Conservation (phyloP, 2,797 vertebrate species). For the Synanceia verrucosa region DNA sequence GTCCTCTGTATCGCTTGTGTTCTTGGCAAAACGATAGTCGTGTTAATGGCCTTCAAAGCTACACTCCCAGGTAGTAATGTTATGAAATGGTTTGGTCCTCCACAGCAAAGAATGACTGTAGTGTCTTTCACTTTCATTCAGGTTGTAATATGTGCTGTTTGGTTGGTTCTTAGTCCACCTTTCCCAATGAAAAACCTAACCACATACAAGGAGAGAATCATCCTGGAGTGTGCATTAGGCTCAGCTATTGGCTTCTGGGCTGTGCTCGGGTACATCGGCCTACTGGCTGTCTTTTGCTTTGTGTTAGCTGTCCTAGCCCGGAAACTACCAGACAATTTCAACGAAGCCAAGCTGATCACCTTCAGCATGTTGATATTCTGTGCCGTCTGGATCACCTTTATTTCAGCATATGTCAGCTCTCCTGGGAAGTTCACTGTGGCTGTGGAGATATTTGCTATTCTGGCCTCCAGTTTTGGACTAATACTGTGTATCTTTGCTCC, state of each 20-base stretch:
- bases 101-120: constrained; percentile 72
- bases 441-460: constrained; percentile 79
- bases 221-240: constrained; percentile 75
- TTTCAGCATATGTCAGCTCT: constrained; percentile 78
- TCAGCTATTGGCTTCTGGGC: constrained; percentile 71
- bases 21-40: constrained; percentile 74
- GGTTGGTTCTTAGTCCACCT: constrained; percentile 58
- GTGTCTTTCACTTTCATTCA: constrained; percentile 70
- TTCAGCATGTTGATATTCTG: constrained; percentile 80
- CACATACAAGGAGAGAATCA: constrained; percentile 51
- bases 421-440: constrained; percentile 77
- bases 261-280: constrained; percentile 66
- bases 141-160: constrained; percentile 70
- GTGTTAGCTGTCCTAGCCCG: constrained; percentile 64
- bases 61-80: constrained; percentile 70
- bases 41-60: constrained; percentile 74
- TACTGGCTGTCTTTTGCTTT: constrained; percentile 18
- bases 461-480: constrained; percentile 76
- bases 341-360: constrained; percentile 76
- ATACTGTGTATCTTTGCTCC: constrained; percentile 73
- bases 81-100: constrained; percentile 77
- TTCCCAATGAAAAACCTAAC: constrained; percentile 42
- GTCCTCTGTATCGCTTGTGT: constrained; percentile 73
- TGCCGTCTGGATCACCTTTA: constrained; percentile 75
- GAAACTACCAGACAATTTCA: constrained; percentile 75